Percentiles rank a stretch among this genome's conserved stretches.
Evolutionary conservation across 2,113 vertebrate genomes (phyloP).

Genomic region (Cinclus cinclus): DNA sequence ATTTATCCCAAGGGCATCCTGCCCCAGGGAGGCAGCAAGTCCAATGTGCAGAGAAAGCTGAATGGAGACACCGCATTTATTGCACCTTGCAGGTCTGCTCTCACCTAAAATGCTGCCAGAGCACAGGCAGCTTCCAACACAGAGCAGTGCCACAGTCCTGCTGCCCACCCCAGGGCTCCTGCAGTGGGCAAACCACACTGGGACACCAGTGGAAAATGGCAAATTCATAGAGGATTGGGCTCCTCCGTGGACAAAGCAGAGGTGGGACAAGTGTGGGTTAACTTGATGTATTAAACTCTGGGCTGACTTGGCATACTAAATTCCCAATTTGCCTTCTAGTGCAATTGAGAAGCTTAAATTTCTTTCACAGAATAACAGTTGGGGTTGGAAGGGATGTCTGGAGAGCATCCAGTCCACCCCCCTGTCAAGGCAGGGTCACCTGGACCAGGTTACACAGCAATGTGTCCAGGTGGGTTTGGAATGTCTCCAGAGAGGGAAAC

Average conservation of each 20-base stretch:
- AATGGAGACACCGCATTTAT: accelerated
- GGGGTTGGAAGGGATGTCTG: not conserved
- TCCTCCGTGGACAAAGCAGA: accelerated
- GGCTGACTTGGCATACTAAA: not conserved
- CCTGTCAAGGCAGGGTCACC: not conserved
- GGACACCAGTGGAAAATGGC: not conserved
- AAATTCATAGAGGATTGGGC: not conserved
- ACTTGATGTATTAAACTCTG: not conserved
- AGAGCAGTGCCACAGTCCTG: not conserved
- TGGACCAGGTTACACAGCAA: not conserved
- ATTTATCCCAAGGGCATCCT: not conserved
- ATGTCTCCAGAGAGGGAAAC: not conserved
- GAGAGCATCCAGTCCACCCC: not conserved
- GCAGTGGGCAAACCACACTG: not conserved
- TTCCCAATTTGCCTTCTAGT: not conserved
- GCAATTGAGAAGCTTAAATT: not conserved
- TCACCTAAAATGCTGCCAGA: not conserved
- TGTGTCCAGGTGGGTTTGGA: not conserved
- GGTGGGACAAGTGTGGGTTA: not conserved
- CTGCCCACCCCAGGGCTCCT: not conserved
- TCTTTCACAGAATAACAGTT: not conserved
- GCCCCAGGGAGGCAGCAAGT: not conserved
- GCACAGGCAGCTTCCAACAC: not conserved
- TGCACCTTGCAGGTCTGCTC: not conserved
- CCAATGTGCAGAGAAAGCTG: not conserved